A percentile compares a stretch with the other conserved stretches of the same genome.
These are phyloP conservation scores for Porites rus DNA, from an alignment of 92 coral and sea anemone species.

Conservation along the genomic window DNA sequence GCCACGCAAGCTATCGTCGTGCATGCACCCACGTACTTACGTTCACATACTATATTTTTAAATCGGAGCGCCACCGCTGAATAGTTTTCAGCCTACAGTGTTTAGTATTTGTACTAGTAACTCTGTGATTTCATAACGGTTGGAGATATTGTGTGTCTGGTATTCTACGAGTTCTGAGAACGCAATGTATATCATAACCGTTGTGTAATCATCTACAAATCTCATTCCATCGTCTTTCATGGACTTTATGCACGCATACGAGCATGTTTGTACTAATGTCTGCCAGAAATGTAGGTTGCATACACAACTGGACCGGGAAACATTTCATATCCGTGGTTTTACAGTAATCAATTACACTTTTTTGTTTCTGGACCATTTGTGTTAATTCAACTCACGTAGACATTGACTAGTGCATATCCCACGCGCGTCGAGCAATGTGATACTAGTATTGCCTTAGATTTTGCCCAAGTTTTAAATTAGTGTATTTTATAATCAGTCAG, in stretches of 20 bases:
- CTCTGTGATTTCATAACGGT: no score
- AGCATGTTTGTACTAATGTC: not conserved
- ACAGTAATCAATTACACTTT: not conserved
- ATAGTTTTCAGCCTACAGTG: no score
- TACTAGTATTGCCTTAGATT: not conserved
- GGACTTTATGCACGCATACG: not conserved
- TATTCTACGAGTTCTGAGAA: no score
- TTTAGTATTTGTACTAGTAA: no score
- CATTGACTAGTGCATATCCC: not conserved
- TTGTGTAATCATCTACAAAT: no score
- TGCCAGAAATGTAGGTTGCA: not conserved
- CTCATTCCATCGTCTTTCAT: no score
- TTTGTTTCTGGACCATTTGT: not conserved
- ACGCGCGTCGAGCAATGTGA: not conserved
- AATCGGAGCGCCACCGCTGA: no score
- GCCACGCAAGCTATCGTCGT: no score
- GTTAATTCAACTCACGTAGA: not conserved
- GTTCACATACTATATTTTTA: no score
- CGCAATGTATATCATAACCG: no score
- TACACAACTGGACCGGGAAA: slow-evolving; percentile 7
- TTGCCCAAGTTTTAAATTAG: not conserved
- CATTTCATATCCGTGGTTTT: slow-evolving; percentile 17
- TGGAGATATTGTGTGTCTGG: no score
- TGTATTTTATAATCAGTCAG: not conserved
- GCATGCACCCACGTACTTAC: no score